Base-by-base conservation (phyloP, 2,888 invertebrate genomes). In the Drosophila yooni region DNA sequence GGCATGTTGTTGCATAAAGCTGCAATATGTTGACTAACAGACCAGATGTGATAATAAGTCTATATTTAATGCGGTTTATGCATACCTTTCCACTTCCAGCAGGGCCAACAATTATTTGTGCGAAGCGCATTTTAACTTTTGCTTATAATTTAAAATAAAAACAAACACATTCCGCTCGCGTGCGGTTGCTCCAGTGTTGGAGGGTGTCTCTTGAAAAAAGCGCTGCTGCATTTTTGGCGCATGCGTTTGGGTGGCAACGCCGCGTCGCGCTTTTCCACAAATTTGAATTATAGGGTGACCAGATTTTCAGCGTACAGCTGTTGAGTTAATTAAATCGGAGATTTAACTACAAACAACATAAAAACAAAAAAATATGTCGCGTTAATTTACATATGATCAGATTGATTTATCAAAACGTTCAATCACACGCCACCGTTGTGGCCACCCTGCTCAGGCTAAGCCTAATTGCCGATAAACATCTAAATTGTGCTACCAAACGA, bases 81-180 rank as follows among this genome's bases (percentile, higher is more conserved):
- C 84, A 93, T 94, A 98, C 98, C 95, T 99, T 99, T 70, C 99
- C 99, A 93, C 98, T 97, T 3, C 99, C 99, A 0, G 99, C 99
- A 34, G 99, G 99, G 0, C 99, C 99, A 90, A 99, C 97, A 2
- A 99, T 97, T 77, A 99, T 94, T 92, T 99, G 99, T 21, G 97
- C 99, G 92, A 98, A 99, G 50, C 98, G 95, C 98, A 98, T 98
- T 79, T 86, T 62, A 10, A 54, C 1, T 70, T 50, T 40, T 25
- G 46, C 53, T 36, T 31, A 36, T 18, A 40, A n/a, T 58, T 57
- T 48, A 33, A 43, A 48, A 63, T 2, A 7, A 25, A 62, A 46
- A 46, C 33, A 46, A 60, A 25, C 33, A 8, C 68, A 69, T 36
- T 53, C 10, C 40, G 13, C 40, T 54, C 74, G 61, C 59, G 64